Evolutionary conservation across 2,888 invertebrate species (phyloP).

Genomic region (Pandemis corylana): DNA sequence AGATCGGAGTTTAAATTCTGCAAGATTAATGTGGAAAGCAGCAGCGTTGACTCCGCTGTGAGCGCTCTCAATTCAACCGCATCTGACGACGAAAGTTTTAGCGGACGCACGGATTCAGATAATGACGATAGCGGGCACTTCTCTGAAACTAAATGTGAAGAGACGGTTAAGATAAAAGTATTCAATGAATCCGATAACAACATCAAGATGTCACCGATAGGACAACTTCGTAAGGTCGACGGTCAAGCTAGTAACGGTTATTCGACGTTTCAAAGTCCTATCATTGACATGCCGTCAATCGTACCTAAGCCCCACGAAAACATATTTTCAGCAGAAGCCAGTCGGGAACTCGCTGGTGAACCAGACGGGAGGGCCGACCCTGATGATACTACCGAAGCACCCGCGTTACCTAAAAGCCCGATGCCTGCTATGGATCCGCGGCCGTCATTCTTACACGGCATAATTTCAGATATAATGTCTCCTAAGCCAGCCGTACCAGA

Average conservation of each 20-base stretch:
- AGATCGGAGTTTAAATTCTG: conserved; percentile 83
- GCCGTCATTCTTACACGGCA: conserved; percentile 90
- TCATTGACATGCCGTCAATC: conserved; percentile 79
- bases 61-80: conserved; percentile 85
- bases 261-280: conserved; percentile 80
- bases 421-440: conserved; percentile 86
- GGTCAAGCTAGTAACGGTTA: conserved; percentile 76
- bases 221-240: conserved; percentile 75
- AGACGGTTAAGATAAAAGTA: conserved; percentile 81
- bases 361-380: conserved; percentile 95
- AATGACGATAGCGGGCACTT: conserved; percentile 84
- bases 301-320: conserved; percentile 74
- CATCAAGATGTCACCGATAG: conserved; percentile 75
- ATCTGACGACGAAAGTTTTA: conserved; percentile 82
- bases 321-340: conserved; percentile 85
- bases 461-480: conserved; percentile 80
- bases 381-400: conserved; percentile 88
- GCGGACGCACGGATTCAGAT: conserved; percentile 85
- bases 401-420: conserved; percentile 89
- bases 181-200: conserved; percentile 79
- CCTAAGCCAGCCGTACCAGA: conserved; percentile 88
- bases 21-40: conserved; percentile 81
- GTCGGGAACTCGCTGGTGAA: conserved; percentile 92
- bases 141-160: conserved; percentile 80
- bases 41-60: conserved; percentile 82